Percentiles rank a stretch among this genome's conserved stretches.
Conservation (phyloP, 2,888 invertebrate genomes). For the Diarsia dahlii region DNA sequence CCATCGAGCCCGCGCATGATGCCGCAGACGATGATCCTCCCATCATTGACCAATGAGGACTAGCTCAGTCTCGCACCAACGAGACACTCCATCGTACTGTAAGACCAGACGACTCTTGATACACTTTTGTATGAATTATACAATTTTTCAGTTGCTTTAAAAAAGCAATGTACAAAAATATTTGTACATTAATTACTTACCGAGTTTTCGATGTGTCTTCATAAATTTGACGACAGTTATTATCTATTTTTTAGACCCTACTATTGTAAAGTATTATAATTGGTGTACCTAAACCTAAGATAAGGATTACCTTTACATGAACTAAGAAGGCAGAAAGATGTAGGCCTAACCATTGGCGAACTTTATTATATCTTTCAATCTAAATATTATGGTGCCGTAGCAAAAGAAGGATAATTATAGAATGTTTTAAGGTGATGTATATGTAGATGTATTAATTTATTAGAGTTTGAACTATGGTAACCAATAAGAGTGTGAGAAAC, state of each 20-base stretch:
- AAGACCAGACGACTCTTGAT: slow-evolving; percentile 64
- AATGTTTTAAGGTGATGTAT: slow-evolving; percentile 27
- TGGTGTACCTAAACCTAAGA: slow-evolving; percentile 47
- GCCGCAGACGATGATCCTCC: slow-evolving; percentile 53
- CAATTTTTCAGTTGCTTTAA: slow-evolving; percentile 75
- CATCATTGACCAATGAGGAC: slow-evolving; percentile 71
- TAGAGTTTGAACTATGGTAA: slow-evolving; percentile 31
- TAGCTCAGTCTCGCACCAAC: slow-evolving; percentile 55
- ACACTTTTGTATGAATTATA: slow-evolving; percentile 81
- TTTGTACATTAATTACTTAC: slow-evolving; percentile 67
- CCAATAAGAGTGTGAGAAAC: slow-evolving; percentile 8
- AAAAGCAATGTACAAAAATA: slow-evolving; percentile 60
- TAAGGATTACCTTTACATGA: slow-evolving; percentile 42
- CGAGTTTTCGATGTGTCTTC: slow-evolving; percentile 81
- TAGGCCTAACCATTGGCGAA: slow-evolving; percentile 29
- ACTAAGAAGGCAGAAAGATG: slow-evolving; percentile 33
- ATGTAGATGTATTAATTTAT: slow-evolving; percentile 27
- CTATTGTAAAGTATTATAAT: slow-evolving; percentile 73
- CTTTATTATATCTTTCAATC: slow-evolving; percentile 34
- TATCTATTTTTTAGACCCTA: slow-evolving; percentile 81
- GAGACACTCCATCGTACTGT: slow-evolving; percentile 38
- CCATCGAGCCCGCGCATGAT: slow-evolving; percentile 73
- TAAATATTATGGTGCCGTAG: slow-evolving; percentile 47
- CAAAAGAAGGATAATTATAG: slow-evolving; percentile 19
- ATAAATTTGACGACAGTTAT: slow-evolving; percentile 76